These are phyloP conservation scores for Magallana angulata DNA, from an alignment of 1,140 invertebrate species.

Conservation along the genomic window DNA sequence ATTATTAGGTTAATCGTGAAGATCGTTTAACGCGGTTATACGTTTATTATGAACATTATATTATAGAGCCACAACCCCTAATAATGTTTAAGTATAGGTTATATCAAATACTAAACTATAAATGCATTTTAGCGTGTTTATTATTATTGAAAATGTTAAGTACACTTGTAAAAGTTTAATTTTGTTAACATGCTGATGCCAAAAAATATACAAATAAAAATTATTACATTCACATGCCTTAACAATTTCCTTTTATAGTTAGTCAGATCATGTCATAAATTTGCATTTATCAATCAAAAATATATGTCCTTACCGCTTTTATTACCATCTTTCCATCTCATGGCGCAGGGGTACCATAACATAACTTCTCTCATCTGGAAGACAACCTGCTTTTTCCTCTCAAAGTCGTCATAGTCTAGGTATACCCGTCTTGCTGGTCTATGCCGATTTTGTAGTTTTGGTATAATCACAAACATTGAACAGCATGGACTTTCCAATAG, in stretches of 20 bases:
- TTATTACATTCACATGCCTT: neutral
- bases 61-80: too few species aligned
- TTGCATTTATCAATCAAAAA: neutral
- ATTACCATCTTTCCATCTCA: neutral
- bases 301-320: neutral
- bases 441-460: neutral
- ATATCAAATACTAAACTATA: neutral
- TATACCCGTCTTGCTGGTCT: neutral
- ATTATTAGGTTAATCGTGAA: too few species aligned
- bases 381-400: neutral
- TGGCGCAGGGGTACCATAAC: neutral
- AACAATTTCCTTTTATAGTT: neutral
- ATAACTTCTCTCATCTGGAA: neutral
- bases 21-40: too few species aligned
- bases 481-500: slow-evolving; percentile 13
- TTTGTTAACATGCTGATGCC: neutral
- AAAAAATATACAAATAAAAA: too few species aligned
- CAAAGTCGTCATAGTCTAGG: neutral
- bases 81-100: neutral
- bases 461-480: slow-evolving; percentile 35
- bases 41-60: too few species aligned
- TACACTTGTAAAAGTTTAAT: neutral
- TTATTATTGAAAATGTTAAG: neutral
- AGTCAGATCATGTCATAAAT: too few species aligned
- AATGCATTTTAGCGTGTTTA: neutral